Base-by-base conservation (phyloP, 2,888 invertebrate species). In the Ophioninae sp. region DNA sequence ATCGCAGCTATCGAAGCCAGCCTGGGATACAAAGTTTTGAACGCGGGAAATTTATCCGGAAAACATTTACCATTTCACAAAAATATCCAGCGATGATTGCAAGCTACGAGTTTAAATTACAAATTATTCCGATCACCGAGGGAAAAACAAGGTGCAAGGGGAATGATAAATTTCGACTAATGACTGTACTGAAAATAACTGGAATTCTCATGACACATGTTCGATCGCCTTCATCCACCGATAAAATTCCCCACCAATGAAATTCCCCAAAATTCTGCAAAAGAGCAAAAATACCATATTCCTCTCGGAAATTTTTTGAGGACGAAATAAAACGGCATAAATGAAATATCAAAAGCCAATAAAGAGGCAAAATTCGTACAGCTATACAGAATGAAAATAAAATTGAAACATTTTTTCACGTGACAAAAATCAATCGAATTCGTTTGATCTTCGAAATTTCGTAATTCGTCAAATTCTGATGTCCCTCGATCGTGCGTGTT, bases 401-500 rank as follows among this genome's bases (percentile, higher is more conserved):
- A 59, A 59, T 20, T 8, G 1, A 0, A 22, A 22, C 20, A 59
- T 20, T 13, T 0, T 0, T 22, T 59, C 10, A 22, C 20, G 0
- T 5, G 9, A 8, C 22, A 7, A 59, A 59, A 59, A 59, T 6
- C 6, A 59, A 20, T 59, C 51, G 13, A 17, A 51, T 51, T 10
- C 51, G 17, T 59, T 59, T 17, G 13, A 59, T 59, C 7, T 59
- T 59, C 59, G 22, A 22, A 20, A n/a, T n/a, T n/a, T 0, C 20
- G 51, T 17, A 51, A 51, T 51, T 51, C 13, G 51, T 17, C 51
- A 5, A 51, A 51, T 17, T 51, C 17, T 10, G 1, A 44, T 9
- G 10, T 1, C 13, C 10, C 44, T 13, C 13, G 23, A 85, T 64
- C 86, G 81, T 30, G 39, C 41, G 82, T 90, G 87, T 95, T 95